phyloP scores from a whole-genome alignment of 2,888 invertebrate species.

The Heliconius ismenius region DNA sequence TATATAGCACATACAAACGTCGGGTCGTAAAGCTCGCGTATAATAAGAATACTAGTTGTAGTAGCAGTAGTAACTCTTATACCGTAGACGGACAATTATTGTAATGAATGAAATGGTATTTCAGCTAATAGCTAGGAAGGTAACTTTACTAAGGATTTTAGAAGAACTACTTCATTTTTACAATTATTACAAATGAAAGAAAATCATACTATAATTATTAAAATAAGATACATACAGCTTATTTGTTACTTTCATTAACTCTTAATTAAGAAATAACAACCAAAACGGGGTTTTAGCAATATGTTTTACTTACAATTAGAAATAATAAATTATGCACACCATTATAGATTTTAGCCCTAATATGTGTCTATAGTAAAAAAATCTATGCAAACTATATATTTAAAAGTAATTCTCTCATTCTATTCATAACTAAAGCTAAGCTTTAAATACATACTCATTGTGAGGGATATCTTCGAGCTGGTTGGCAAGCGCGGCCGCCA shows the following conservation, averaged over 20 bases:
- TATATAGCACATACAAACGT: neutral
- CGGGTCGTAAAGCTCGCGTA: slow-evolving; percentile 9
- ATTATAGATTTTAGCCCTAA: neutral
- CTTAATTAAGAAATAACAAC: neutral
- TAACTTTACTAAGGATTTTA: neutral
- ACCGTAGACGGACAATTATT: slow-evolving; percentile 3
- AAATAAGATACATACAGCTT: neutral
- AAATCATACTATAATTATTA: neutral
- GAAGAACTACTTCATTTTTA: neutral
- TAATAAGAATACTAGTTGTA: slow-evolving; percentile 17
- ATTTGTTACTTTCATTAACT: neutral
- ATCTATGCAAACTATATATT: neutral
- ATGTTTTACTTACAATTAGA: neutral
- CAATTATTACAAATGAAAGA: neutral
- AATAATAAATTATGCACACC: neutral
- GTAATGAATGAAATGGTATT: slow-evolving; percentile 8
- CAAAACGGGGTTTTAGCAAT: neutral
- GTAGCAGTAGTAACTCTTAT: slow-evolving; percentile 18
- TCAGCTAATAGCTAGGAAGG: neutral
- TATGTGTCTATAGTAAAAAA: neutral
- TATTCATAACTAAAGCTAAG: neutral
- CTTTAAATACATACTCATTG: slow-evolving; percentile 89
- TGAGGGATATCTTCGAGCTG: slow-evolving; percentile 95
- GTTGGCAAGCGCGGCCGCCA: slow-evolving; percentile 81
- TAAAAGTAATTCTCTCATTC: neutral